These are phyloP conservation scores for Bergia sp. DNA, from an alignment of 92 coral and sea anemone genomes.

Conservation along the genomic window DNA sequence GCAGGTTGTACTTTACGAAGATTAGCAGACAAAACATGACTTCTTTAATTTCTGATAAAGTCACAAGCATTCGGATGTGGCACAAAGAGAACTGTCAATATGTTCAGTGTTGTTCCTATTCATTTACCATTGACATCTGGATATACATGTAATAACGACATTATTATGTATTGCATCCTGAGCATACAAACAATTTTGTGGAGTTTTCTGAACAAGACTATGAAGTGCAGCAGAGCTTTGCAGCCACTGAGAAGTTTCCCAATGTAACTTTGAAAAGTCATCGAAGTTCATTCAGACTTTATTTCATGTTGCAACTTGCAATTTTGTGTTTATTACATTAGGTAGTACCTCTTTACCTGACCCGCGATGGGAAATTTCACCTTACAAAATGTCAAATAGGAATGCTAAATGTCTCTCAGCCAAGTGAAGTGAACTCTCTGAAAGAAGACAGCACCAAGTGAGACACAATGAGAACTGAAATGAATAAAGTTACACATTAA, in stretches of 20 bases:
- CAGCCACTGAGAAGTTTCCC: not conserved
- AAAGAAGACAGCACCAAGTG: conserved; percentile 49
- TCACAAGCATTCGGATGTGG: not conserved
- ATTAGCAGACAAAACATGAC: not conserved
- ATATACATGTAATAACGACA: too few species aligned
- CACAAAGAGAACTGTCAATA: not conserved
- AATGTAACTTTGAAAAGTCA: not conserved
- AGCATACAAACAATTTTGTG: not conserved
- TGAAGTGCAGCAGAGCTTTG: conserved; percentile 46
- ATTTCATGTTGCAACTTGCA: conserved; percentile 26
- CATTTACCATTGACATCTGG: too few species aligned
- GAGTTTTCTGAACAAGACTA: not conserved
- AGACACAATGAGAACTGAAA: conserved; percentile 47
- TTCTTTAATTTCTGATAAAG: too few species aligned
- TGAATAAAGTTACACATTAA: conserved; percentile 4
- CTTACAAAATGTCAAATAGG: conserved; percentile 51
- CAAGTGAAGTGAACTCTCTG: conserved; percentile 50
- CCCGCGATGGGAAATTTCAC: conserved; percentile 45
- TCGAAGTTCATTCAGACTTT: conserved; percentile 6
- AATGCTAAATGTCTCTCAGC: conserved; percentile 51
- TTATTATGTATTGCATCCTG: not conserved
- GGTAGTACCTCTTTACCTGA: conserved; percentile 48
- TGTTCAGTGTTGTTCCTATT: not conserved
- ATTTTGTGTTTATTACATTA: conserved; percentile 34
- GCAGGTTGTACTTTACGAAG: not conserved